These are phyloP conservation scores for Dascyllus trimaculatus DNA, from an alignment of 2,113 vertebrate species.

Conservation along the genomic window DNA sequence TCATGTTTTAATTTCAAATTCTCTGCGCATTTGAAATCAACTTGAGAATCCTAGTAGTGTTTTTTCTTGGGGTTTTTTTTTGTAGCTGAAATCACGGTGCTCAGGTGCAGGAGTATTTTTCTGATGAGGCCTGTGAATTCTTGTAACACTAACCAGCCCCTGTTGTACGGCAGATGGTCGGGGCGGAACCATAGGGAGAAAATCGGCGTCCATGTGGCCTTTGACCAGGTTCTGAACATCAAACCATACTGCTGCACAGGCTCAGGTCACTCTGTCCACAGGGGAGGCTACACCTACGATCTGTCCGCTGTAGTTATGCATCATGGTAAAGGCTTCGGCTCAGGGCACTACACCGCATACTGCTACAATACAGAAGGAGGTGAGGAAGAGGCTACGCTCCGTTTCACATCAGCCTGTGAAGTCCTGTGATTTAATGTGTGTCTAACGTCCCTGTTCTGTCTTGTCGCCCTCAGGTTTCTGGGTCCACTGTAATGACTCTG, in stretches of 20 bases:
- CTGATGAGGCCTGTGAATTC: neutral
- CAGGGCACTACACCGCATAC: conserved; percentile 99
- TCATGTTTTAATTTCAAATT: neutral
- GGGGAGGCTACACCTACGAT: conserved; percentile 95
- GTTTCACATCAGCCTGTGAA: too few species aligned
- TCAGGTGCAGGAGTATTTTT: neutral
- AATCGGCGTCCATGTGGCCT: conserved; percentile 98
- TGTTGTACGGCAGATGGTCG: conserved; percentile 91
- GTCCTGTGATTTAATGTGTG: neutral
- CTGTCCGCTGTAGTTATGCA: conserved; percentile 99
- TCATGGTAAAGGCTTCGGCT: conserved; percentile 99
- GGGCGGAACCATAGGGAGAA: conserved; percentile 99
- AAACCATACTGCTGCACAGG: conserved; percentile 97
- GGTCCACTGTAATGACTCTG: conserved; percentile 99
- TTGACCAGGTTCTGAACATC: conserved; percentile 99
- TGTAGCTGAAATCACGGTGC: neutral
- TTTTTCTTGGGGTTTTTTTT: neutral
- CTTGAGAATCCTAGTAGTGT: neutral
- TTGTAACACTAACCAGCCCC: conserved; percentile 28
- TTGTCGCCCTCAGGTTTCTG: conserved; percentile 91
- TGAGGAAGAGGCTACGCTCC: conserved; percentile 74
- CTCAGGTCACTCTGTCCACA: conserved; percentile 90
- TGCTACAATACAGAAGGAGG: conserved; percentile 99
- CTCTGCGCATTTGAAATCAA: neutral
- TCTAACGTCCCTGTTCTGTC: neutral